phyloP scores from a whole-genome alignment of 2,797 vertebrate genomes.

The Cichlasoma orientale region DNA sequence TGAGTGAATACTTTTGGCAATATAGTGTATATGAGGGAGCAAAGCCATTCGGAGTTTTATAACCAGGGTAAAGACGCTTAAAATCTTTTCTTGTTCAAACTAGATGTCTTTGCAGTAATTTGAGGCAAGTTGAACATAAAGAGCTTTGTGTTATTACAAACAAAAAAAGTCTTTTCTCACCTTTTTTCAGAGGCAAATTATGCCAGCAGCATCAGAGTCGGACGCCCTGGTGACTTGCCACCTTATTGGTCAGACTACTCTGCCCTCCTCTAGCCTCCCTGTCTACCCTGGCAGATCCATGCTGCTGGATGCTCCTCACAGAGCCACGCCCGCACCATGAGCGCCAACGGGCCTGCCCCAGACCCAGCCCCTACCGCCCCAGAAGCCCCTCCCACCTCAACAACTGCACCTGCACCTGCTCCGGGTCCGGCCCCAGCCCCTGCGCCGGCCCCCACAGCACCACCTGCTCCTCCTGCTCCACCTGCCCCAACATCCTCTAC shows the following conservation, averaged over 20 bases:
- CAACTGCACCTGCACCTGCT: conserved; percentile 80
- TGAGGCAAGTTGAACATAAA: not conserved
- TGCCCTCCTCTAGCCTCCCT: conserved; percentile 85
- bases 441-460: conserved; percentile 81
- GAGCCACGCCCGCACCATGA: conserved; percentile 97
- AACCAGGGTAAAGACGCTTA: not conserved
- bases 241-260: conserved; percentile 88
- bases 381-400: conserved; percentile 74
- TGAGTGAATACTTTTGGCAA: no score
- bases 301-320: conserved; percentile 89
- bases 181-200: conserved; percentile 90
- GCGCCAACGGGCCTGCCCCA: conserved; percentile 85
- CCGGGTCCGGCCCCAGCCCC: conserved; percentile 74
- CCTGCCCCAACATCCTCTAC: conserved; percentile 75
- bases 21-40: not conserved
- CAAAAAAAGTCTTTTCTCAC: conserved; percentile 6
- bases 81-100: not conserved
- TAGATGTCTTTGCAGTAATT: not conserved
- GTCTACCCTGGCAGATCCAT: conserved; percentile 92
- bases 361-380: conserved; percentile 77
- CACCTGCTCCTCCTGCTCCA: conserved; percentile 61
- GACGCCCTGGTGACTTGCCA: conserved; percentile 93
- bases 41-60: not conserved
- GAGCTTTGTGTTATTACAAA: not conserved
- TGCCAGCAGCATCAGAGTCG: conserved; percentile 94